Base-by-base conservation (phyloP, 2,797 vertebrate species). In the Microctenopoma lineatum region DNA sequence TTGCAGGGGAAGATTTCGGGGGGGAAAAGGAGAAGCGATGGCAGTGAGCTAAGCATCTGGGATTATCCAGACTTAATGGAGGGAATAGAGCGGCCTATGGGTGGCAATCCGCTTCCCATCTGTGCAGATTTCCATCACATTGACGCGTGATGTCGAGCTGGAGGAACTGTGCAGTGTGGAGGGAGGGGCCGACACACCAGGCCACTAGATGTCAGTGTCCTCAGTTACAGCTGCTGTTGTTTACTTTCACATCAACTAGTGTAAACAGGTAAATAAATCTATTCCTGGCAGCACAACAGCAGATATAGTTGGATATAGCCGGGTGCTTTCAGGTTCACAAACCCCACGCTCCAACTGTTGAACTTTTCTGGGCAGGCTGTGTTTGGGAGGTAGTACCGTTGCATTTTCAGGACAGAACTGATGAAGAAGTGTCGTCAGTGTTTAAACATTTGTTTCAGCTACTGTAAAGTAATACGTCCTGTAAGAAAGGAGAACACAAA, bases 51-150 rank as follows among this genome's bases (percentile, higher is more conserved):
- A 85, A 89, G 82, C 83, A 83, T 88, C 77, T 82, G 83, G 83
- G 89, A 92, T 93, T 88, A 92, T 92, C 87, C 81, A 61, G 81
- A 84, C 4, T 91, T 89, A 91, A 84, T 85, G 80, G 79, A 70
- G 79, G 73, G 84, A 90, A 90, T 87, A 85, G 87, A 87, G 81
- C 75, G 25, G 75, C 76, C 86, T 84, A 68, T 75, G 70, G 74
- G 76, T 79, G 80, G 68, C 80, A 84, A 90, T 86, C 87, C 60
- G 76, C 87, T 90, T 89, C 87, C 66, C 52, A 41, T 84, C 79
- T 46, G 51, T 32, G 32, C 80, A 77, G 79, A 87, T 89, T 85
- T 84, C 69, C 52, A n/a, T 84, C 87, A 77, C 81, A 70, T 59
- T 86, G 85, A 80, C 48, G 73, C 76, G 83, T 70, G 77, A 83